A percentile compares a stretch with the other conserved stretches of the same genome.
These are phyloP conservation scores for Strigops habroptila DNA, from an alignment of 2,113 vertebrate species.

Conservation along the genomic window DNA sequence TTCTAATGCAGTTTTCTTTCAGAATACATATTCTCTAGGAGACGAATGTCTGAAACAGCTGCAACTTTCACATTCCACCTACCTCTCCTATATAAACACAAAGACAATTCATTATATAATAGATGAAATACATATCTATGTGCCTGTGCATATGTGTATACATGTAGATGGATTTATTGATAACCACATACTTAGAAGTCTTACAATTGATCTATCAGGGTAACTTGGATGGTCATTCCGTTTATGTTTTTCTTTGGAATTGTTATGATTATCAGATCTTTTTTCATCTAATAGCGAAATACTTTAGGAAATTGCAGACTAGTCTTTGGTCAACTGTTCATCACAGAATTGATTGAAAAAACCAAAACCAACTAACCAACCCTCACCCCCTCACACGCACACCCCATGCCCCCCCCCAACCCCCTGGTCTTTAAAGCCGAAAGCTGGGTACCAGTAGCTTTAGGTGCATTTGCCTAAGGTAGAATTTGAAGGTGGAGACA, in stretches of 20 bases:
- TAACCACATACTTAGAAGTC: constrained; percentile 30
- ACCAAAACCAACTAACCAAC: background rate
- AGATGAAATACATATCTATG: background rate
- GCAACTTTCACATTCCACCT: constrained; percentile 32
- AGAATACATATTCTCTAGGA: constrained; percentile 14
- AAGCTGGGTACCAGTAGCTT: background rate
- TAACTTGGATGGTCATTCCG: background rate
- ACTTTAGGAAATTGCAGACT: background rate
- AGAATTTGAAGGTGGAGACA: background rate
- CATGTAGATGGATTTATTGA: background rate
- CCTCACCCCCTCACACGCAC: background rate
- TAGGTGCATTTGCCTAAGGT: background rate
- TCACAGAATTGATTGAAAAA: background rate
- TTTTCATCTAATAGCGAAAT: background rate
- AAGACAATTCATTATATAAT: background rate
- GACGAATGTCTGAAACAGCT: constrained; percentile 56
- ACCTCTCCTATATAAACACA: background rate
- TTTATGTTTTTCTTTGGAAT: constrained; percentile 16
- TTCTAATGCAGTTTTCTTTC: constrained; percentile 53
- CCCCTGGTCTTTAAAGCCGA: background rate
- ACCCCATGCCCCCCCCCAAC: too few relatives aligned
- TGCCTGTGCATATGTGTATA: background rate
- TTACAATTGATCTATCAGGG: background rate
- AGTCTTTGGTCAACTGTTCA: background rate
- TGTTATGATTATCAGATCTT: background rate